Evolutionary conservation across 2,888 invertebrate genomes (phyloP), one percentile per base, ranked within the genome.

Genomic region (Anagyrus pseudococci): DNA sequence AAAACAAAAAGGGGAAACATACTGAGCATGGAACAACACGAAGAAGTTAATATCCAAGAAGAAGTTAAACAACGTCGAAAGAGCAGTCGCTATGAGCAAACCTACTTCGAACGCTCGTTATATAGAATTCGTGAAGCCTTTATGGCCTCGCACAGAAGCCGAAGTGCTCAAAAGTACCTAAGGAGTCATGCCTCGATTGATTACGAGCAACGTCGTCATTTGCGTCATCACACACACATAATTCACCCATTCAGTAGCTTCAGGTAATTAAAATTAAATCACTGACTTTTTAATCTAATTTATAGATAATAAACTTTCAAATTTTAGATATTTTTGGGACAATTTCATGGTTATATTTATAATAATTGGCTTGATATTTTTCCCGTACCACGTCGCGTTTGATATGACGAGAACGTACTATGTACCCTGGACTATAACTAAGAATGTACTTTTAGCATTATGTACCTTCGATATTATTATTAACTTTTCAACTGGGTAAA

Each of bases 161-260:
- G 74, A 23, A 71, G 68, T 25, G 76, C 79, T 7, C 73, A 67
- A 22, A 74, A 73, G 65, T 75, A 73, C 63, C 72, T 82, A 15
- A 74, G 77, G 15, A 80, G 79, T 69, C 72, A 65, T 4, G 74
- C 75, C 22, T 73, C 76, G 4, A 73, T 78, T 53, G 66, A 73
- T 41, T 66, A 70, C 41, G 79, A 80, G 62, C 76, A 72, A 63
- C 71, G 73, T 57, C 73, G 73, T 15, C 78, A 80, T 50, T 67
- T 75, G 29, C 68, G 68, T 49, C 69, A 72, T 50, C 68, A 73
- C 56, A 68, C 48, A 4, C 25, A 68, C 33, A 70, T 76, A 3
- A 76, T 80, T 66, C 80, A 80, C 61, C 80, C 80, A 2, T 80
- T 79, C 58, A 78, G 79, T 69, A 53, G 73, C 13, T 77, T 80